Percentiles rank a stretch among this genome's conserved stretches.
Conservation (phyloP, 2,797 vertebrate species). For the Mormyrops attenuatus region DNA sequence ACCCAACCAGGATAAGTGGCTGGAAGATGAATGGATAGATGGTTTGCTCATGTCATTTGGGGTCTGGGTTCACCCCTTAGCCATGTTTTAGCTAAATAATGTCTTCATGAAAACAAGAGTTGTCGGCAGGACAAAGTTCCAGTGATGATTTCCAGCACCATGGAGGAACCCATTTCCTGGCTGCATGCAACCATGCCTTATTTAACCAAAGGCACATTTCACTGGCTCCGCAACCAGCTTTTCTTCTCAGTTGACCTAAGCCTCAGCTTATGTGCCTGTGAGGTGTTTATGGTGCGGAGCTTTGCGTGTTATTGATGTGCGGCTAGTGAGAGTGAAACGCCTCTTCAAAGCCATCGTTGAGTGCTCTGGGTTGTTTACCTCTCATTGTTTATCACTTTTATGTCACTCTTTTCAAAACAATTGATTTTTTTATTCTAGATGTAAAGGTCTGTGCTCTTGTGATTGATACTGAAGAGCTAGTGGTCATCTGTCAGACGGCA, state of each 20-base stretch:
- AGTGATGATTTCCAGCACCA: not conserved
- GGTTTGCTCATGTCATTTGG: not conserved
- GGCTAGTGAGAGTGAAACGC: not conserved
- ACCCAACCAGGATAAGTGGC: not conserved
- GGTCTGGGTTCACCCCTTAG: not conserved
- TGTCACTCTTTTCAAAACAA: not conserved
- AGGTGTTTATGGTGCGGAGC: not conserved
- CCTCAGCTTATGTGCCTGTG: not conserved
- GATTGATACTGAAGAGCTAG: not conserved
- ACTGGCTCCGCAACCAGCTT: not conserved
- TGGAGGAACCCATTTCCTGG: not conserved
- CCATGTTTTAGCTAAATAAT: not conserved
- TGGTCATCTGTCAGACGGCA: not conserved
- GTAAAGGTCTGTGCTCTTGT: not conserved
- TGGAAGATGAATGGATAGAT: not conserved
- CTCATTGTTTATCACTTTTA: not conserved
- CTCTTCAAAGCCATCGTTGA: not conserved
- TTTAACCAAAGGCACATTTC: not conserved
- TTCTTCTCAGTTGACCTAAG: not conserved
- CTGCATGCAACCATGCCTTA: not conserved
- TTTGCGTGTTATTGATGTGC: not conserved
- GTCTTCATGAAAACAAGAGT: not conserved
- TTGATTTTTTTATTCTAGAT: not conserved
- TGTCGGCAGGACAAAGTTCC: not conserved
- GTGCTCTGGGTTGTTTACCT: not conserved